phyloP scores from a whole-genome alignment of 2,113 vertebrate genomes.

The cat (Felis catus) region DNA sequence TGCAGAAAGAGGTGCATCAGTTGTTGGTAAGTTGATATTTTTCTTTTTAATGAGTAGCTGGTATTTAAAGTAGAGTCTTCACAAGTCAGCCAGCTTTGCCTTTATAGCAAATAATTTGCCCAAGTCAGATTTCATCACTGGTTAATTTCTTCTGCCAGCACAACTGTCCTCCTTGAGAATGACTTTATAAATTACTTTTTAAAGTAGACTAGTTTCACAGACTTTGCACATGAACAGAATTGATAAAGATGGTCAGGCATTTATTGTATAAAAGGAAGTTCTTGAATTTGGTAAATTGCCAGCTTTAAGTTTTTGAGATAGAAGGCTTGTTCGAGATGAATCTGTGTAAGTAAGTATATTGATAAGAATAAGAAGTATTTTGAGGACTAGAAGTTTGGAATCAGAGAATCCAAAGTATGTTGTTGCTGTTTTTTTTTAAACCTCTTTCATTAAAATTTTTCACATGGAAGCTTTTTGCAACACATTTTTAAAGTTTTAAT shows the following conservation, averaged over 20 bases:
- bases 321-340: background rate
- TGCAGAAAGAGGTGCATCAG: conserved; percentile 95
- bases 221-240: background rate
- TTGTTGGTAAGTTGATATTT: conserved; percentile 90
- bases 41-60: conserved; percentile 58
- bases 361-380: conserved; percentile 2
- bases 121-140: conserved; percentile 60
- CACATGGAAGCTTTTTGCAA: background rate
- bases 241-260: background rate
- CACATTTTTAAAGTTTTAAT: background rate
- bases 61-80: conserved; percentile 15
- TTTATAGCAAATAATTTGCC: conserved; percentile 58
- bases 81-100: conserved; percentile 63
- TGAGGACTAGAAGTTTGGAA: conserved; percentile 7
- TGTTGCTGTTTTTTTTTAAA: background rate
- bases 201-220: background rate
- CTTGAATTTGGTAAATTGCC: background rate
- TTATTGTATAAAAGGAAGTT: background rate
- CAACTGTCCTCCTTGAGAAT: background rate
- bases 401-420: background rate
- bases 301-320: background rate
- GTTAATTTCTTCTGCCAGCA: conserved; percentile 56
- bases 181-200: background rate
- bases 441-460: background rate
- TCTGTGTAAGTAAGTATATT: background rate